phyloP scores from a whole-genome alignment of 2,888 invertebrate genomes.

The Sipha maydis region DNA sequence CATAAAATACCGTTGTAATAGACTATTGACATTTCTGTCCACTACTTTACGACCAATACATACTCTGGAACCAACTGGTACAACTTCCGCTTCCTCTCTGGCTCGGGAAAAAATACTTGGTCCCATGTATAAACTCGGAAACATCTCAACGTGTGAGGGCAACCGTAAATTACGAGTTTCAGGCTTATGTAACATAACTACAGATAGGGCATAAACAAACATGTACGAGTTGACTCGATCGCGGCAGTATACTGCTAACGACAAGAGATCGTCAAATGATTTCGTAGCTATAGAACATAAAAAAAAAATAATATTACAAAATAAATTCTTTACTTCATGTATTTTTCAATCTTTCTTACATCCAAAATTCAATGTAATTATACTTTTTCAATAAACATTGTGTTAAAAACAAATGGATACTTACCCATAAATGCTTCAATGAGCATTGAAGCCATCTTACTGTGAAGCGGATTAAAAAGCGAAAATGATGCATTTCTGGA shows the following conservation, averaged over 20 bases:
- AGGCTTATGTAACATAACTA: constrained; percentile 78
- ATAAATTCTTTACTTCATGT: too few relatives aligned
- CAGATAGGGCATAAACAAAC: constrained; percentile 82
- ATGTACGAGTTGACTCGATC: constrained; percentile 82
- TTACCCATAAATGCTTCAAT: constrained; percentile 77
- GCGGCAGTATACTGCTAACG: constrained; percentile 77
- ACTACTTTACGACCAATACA: constrained; percentile 52
- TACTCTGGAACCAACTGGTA: constrained; percentile 74
- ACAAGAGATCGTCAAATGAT: constrained; percentile 76
- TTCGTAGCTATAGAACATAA: constrained; percentile 73
- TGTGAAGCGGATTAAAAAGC: constrained; percentile 78
- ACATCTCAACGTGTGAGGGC: constrained; percentile 80
- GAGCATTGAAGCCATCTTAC: constrained; percentile 76
- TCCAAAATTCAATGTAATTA: neutral
- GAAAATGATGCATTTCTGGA: constrained; percentile 78
- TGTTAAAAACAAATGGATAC: constrained; percentile 62
- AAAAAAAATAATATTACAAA: neutral
- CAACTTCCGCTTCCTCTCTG: constrained; percentile 76
- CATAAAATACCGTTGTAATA: neutral
- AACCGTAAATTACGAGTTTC: constrained; percentile 78
- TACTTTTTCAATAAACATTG: neutral
- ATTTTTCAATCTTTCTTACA: too few relatives aligned
- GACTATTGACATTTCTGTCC: too few relatives aligned
- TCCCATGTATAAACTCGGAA: constrained; percentile 86
- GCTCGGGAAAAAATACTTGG: constrained; percentile 77